A percentile compares a stretch with the other conserved stretches of the same genome.
These are phyloP conservation scores for Carlito syrichta DNA, from an alignment of 2,113 vertebrate species.

Conservation along the genomic window DNA sequence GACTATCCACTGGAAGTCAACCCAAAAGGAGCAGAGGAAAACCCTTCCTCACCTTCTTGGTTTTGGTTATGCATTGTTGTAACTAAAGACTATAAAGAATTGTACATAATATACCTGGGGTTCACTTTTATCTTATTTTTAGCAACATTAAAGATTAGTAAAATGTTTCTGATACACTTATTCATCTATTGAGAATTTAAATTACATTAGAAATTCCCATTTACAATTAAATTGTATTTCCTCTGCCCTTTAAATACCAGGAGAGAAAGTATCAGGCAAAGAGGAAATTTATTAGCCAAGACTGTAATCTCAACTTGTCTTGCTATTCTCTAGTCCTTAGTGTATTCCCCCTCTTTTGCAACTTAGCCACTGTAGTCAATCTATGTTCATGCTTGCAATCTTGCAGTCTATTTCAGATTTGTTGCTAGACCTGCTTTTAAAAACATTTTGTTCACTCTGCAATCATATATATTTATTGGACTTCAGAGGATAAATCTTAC, in stretches of 20 bases:
- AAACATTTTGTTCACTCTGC: neutral
- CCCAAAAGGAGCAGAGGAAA: neutral
- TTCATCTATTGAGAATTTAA: conserved; percentile 46
- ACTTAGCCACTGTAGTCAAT: conserved; percentile 28
- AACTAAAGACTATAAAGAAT: neutral
- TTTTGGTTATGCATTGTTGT: neutral
- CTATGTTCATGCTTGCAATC: conserved; percentile 31
- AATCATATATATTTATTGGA: conserved; percentile 36
- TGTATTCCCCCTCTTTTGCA: neutral
- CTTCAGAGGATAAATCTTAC: conserved; percentile 1
- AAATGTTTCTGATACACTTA: neutral
- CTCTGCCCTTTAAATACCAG: neutral
- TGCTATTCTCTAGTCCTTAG: neutral
- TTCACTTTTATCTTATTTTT: neutral
- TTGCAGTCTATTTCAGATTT: conserved; percentile 57
- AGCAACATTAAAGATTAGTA: neutral
- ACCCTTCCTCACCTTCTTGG: neutral
- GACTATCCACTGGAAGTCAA: neutral
- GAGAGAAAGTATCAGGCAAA: neutral
- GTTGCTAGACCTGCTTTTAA: neutral
- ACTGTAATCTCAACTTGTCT: conserved; percentile 24
- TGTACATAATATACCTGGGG: neutral
- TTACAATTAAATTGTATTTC: conserved; percentile 50
- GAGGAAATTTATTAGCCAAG: conserved; percentile 38
- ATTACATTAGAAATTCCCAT: conserved; percentile 21